Percentiles rank a stretch among this genome's conserved stretches.
phyloP scores from a whole-genome alignment of 2,888 invertebrate genomes.

The Drosophila sordidula region DNA sequence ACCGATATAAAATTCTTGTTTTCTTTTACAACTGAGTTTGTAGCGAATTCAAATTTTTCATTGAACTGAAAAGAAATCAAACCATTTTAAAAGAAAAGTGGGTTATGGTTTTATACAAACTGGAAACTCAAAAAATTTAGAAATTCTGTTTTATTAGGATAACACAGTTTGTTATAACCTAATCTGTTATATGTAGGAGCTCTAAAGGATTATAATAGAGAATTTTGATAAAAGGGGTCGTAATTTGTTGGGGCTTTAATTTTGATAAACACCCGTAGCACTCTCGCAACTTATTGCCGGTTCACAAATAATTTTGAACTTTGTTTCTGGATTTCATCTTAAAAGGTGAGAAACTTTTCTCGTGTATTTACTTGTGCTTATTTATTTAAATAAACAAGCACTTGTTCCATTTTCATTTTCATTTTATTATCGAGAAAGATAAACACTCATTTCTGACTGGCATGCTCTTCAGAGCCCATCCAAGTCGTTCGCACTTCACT shows the following conservation, averaged over 20 bases:
- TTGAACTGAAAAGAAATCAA: no score
- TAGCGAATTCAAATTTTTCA: no score
- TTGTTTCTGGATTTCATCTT: conserved; percentile 15
- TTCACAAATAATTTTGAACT: conserved; percentile 36
- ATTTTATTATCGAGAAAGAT: conserved; percentile 64
- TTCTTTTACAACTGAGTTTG: no score
- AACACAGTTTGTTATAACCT: background rate
- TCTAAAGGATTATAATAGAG: background rate
- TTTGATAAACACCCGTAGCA: background rate
- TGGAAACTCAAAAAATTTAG: no score
- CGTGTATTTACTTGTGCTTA: conserved; percentile 31
- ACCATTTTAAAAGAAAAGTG: no score
- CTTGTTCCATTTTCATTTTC: conserved; percentile 41
- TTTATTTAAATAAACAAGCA: conserved; percentile 58
- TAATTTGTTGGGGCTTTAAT: background rate
- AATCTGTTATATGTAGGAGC: background rate
- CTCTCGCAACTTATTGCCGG: conserved; percentile 27
- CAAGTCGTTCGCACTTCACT: conserved; percentile 48
- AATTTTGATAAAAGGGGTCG: conserved; percentile 2
- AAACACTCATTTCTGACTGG: conserved; percentile 49
- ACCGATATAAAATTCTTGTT: no score
- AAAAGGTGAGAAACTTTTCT: conserved; percentile 30
- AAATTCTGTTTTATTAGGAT: no score
- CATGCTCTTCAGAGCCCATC: conserved; percentile 45
- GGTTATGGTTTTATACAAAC: no score